These are phyloP conservation scores for Atherinosoma microstoma DNA, from an alignment of 2,797 vertebrate genomes.

Conservation along the genomic window DNA sequence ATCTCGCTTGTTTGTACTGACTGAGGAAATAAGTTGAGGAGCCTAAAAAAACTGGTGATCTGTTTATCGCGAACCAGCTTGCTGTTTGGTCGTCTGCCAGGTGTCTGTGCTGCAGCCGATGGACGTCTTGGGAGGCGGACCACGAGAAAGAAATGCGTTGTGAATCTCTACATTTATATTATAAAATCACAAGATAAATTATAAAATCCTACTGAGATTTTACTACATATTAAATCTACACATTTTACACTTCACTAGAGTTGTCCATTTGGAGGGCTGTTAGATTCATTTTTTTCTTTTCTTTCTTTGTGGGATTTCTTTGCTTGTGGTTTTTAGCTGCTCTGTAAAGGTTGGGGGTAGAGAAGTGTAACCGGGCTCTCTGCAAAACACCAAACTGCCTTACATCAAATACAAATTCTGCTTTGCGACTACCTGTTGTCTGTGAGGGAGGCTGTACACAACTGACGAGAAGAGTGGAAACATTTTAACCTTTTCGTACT, in stretches of 20 bases:
- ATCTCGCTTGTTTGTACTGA: constrained; percentile 82
- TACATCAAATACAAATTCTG: constrained; percentile 86
- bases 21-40: constrained; percentile 76
- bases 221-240: constrained; percentile 87
- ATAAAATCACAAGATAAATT: constrained; percentile 85
- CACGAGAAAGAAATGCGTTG: constrained; percentile 79
- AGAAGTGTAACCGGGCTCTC: constrained; percentile 88
- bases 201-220: constrained; percentile 87
- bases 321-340: constrained; percentile 85
- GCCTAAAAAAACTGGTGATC: constrained; percentile 81
- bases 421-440: constrained; percentile 82
- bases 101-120: constrained; percentile 77
- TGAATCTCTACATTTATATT: constrained; percentile 88
- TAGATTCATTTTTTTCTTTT: constrained; percentile 61
- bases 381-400: constrained; percentile 90
- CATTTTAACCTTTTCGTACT: constrained; percentile 48
- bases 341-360: constrained; percentile 85
- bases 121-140: constrained; percentile 77
- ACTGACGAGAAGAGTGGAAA: constrained; percentile 56
- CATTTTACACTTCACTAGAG: constrained; percentile 90
- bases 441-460: constrained; percentile 75
- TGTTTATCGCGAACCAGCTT: constrained; percentile 83
- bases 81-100: constrained; percentile 80
- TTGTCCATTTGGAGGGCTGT: constrained; percentile 97
- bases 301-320: constrained; percentile 58